Conservation (phyloP, 2,113 vertebrate genomes). For the Chaenocephalus aceratus region DNA sequence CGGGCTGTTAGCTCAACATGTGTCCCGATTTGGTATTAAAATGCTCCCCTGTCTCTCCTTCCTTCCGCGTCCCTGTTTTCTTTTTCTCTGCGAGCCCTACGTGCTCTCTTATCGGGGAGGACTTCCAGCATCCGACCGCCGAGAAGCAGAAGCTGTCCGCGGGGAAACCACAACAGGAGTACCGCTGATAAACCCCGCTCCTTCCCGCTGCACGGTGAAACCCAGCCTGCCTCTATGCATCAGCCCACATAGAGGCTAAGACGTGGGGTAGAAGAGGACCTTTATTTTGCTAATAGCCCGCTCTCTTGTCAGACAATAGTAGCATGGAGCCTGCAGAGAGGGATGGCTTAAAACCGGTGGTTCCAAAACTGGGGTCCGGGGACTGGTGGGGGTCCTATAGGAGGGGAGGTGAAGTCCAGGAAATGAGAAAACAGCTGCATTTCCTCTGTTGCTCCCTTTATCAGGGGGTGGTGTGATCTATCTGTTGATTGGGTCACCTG, state of each 20-base stretch:
- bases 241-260: conserved; percentile 34
- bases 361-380: conserved; percentile 63
- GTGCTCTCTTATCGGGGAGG: conserved; percentile 46
- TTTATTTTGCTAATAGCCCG: conserved; percentile 75
- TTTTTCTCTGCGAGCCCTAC: conserved; percentile 26
- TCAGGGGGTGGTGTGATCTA: not conserved
- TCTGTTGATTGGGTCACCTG: not conserved
- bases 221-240: not conserved
- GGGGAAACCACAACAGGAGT: conserved; percentile 2
- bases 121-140: conserved; percentile 68
- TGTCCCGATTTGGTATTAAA: conserved; percentile 82
- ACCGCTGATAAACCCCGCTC: conserved; percentile 26
- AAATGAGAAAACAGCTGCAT: conserved; percentile 17
- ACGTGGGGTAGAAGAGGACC: conserved; percentile 28
- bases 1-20: conserved; percentile 82
- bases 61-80: conserved; percentile 54
- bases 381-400: conserved; percentile 38
- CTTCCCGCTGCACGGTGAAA: conserved; percentile 1
- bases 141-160: conserved; percentile 32
- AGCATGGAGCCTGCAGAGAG: conserved; percentile 65
- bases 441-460: not conserved
- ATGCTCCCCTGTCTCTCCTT: conserved; percentile 48
- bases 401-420: conserved; percentile 8
- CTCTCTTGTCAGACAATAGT: conserved; percentile 71
- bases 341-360: conserved; percentile 59